Conservation (phyloP, 2,888 invertebrate genomes). For the Lasioglossum marginatum region DNA sequence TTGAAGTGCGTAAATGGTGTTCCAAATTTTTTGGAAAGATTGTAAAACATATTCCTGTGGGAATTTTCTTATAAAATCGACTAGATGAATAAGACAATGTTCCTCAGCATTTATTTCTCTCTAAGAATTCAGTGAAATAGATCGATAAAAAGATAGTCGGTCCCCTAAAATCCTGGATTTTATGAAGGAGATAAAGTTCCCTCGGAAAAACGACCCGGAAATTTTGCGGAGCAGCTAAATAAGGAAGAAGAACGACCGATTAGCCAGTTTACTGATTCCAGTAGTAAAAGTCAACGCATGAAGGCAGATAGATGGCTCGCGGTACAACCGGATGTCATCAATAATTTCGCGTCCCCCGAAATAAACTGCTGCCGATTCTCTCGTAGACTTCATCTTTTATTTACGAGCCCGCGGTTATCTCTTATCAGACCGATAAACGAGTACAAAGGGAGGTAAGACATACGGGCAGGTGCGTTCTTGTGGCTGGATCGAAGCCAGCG, state of each 20-base stretch:
- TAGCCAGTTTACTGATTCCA: not conserved
- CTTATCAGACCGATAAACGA: conserved; percentile 15
- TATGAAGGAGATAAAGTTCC: not conserved
- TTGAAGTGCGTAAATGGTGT: not conserved
- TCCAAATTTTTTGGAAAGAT: not conserved
- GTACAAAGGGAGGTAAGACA: conserved; percentile 1
- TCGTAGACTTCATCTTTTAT: conserved; percentile 10
- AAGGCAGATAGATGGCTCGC: not conserved
- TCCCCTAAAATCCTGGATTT: not conserved
- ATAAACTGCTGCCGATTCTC: not conserved
- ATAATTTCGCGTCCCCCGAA: not conserved
- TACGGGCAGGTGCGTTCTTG: not conserved
- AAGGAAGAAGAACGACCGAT: not conserved
- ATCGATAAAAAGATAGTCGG: not conserved
- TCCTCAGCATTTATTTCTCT: not conserved
- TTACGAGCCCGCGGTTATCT: conserved; percentile 6
- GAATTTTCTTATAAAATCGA: not conserved
- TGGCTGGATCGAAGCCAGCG: conserved; percentile 1
- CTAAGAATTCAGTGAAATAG: not conserved
- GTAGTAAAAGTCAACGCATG: conserved; percentile 3
- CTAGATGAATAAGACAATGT: too few species aligned
- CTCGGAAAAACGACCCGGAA: not conserved
- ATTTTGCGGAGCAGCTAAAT: not conserved
- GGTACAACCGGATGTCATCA: not conserved
- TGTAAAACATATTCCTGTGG: too few species aligned